Evolutionary conservation across 2,113 vertebrate species (phyloP).

Genomic region (Piprites chloris): DNA sequence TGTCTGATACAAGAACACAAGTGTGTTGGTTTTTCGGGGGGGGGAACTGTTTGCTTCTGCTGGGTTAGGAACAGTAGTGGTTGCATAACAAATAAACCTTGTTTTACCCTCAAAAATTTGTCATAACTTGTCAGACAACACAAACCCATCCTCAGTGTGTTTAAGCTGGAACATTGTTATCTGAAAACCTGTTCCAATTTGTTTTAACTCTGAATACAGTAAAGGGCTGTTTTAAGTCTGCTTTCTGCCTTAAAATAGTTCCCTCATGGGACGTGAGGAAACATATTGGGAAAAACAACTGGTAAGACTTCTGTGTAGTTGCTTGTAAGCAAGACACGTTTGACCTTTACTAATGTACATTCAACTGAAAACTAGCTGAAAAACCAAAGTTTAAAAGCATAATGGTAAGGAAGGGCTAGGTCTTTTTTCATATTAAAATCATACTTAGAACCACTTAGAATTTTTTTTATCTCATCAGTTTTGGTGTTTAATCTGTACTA

Average conservation of each 20-base stretch:
- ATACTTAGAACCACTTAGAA: background rate
- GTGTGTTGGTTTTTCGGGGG: accelerated
- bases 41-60: background rate
- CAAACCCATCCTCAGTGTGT: background rate
- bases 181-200: background rate
- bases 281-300: background rate
- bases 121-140: background rate
- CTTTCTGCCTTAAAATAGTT: background rate
- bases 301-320: background rate
- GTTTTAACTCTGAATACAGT: background rate
- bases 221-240: background rate
- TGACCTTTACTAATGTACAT: background rate
- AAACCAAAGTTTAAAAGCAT: background rate
- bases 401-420: background rate
- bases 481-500: background rate
- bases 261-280: background rate
- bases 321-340: accelerated
- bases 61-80: accelerated
- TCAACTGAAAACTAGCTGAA: background rate
- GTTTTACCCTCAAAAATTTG: background rate
- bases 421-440: background rate
- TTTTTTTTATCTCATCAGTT: background rate
- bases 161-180: background rate
- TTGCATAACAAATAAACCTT: background rate
- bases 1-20: background rate